Evolutionary conservation across 1,140 invertebrate genomes (phyloP), one percentile per base, ranked within the genome.

Genomic region (Eurosta solidaginis): DNA sequence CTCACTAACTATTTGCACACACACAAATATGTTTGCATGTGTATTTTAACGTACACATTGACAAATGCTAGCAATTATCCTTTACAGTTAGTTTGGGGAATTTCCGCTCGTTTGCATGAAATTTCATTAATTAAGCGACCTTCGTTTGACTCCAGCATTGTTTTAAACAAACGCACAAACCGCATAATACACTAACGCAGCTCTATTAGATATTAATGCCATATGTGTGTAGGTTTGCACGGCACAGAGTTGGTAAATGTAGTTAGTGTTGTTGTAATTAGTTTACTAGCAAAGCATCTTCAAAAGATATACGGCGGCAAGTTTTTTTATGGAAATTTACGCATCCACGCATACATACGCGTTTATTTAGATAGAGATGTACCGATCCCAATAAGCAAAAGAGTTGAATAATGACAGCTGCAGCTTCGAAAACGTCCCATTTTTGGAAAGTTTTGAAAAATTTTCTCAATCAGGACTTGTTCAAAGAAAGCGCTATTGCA

Each of bases 111-210:
- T 29, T 59, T 74, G 49, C 42, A 54, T 40, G 3, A 45, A 78
- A 78, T 29, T 78, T 78, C 52, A 54, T 78, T 74, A 78, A 78
- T 76, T 75, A 45, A 76, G 78, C 74, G 52, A 29, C 74, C 78
- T 76, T 42, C 27, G 29, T 59, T 59, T 33, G 14, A 17, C 27
- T 25, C 52, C 52, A 5, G 3, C 52, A 59, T 59, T 59, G 54
- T 59, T 59, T 25, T 29, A 12, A 59, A 59, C n/a, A 59, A 33
- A 59, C 54, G n/a, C n/a, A n/a, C n/a, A 14, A 17, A 59, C 29
- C 54, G 27, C 54, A 59, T n/a, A 33, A 14, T 29, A n/a, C 54
- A 6, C 54, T 3, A 1, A 36, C 25, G 33, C 10, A 5, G 29
- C 20, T 10, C 12, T 2, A 25, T 17, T n/a, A 20, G 12, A 14